Evolutionary conservation across 1,140 invertebrate genomes (phyloP), one percentile per base, ranked within the genome.

Genomic region (Lysiphlebus fabarum): DNA sequence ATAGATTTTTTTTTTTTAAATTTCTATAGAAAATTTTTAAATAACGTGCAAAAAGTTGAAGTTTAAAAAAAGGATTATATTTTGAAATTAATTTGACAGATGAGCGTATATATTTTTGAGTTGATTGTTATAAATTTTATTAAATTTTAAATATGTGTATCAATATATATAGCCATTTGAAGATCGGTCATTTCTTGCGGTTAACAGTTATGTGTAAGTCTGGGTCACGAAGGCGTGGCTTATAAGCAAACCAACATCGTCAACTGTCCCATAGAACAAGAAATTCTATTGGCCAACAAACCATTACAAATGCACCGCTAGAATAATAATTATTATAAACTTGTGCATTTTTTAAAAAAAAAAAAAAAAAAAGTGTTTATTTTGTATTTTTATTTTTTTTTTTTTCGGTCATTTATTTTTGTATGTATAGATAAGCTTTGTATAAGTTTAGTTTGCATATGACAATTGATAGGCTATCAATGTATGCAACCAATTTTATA

Each of bases 141-240:
- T 7, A 36, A n/a, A 12, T 11, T 49, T 11, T 49, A 7, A 2
- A 14, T 41, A 36, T 42, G 10, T 40, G 7, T 47, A 58, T 33
- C 37, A 34, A 47, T 54, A 33, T 41, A 45, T 54, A 14, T 44
- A 26, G 33, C 11, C 9, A 54, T 53, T n/a, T 17, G 45, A 14
- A 47, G 1, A 47, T n/a, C n/a, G 9, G 50, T 43, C 14, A 41
- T 8, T 45, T 17, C n/a, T 48, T 33, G 17, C 17, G 17, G 17
- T 26, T 73, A 79, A 78, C 76, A 78, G 77, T 78, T 77, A 79
- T 73, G 71, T 77, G 71, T 75, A 75, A 76, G 75, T 77, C 74
- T 79, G 74, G 77, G 77, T 78, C 76, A 79, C 75, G 70, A 77
- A 26, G 77, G 77, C 77, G 77, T 77, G 77, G 77, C 75, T 75